Evolutionary conservation across 1,140 invertebrate genomes (phyloP).

Genomic region (Drosophila leontia): DNA sequence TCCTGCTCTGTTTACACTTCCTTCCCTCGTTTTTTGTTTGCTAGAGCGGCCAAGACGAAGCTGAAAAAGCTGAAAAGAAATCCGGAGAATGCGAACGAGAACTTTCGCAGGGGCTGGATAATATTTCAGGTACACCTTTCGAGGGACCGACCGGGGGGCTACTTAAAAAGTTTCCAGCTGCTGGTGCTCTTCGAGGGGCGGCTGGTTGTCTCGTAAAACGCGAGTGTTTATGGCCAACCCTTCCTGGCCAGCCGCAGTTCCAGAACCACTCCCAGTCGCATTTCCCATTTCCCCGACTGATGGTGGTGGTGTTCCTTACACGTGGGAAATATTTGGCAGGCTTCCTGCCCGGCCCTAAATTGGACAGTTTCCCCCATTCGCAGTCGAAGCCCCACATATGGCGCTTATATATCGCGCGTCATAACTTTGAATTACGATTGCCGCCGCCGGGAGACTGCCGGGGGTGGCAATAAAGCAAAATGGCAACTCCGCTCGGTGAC

Average conservation of each 20-base stretch:
- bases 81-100: constrained; percentile 16
- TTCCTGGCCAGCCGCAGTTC: constrained; percentile 28
- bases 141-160: constrained; percentile 33
- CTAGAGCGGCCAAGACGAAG: constrained; percentile 2
- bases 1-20: constrained; percentile 38
- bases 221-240: constrained; percentile 70
- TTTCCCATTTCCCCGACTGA: constrained; percentile 20
- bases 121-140: constrained; percentile 60
- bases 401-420: constrained; percentile 13
- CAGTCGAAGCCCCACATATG: constrained; percentile 42
- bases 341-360: constrained; percentile 50
- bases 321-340: constrained; percentile 66
- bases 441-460: not conserved
- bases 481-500: constrained; percentile 37
- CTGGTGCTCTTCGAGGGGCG: constrained; percentile 16
- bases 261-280: constrained; percentile 7
- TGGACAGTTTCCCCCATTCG: constrained; percentile 9
- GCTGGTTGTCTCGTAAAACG: constrained; percentile 64
- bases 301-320: constrained; percentile 46
- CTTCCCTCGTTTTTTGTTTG: constrained; percentile 17
- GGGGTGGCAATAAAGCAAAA: constrained; percentile 38
- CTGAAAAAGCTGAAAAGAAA: constrained; percentile 22
- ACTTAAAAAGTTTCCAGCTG: constrained; percentile 72
- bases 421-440: constrained; percentile 47
- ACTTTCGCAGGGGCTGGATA: constrained; percentile 49